phyloP scores from a whole-genome alignment of 2,888 invertebrate species.

The Sphecodes monilicornis region DNA sequence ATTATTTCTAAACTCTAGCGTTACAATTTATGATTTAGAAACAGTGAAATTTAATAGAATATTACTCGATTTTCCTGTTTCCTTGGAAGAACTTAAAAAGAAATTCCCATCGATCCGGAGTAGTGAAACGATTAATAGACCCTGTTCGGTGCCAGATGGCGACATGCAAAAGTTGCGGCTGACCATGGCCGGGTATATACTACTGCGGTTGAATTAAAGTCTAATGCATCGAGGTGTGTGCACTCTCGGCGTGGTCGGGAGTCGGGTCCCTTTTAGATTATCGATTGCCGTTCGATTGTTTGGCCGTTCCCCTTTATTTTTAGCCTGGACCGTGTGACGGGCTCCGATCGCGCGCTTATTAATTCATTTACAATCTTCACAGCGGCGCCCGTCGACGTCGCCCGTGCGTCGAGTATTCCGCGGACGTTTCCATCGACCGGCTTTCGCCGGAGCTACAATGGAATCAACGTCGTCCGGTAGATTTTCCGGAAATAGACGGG shows the following conservation, averaged over 20 bases:
- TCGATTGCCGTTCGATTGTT: constrained; percentile 81
- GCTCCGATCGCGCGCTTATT: constrained; percentile 50
- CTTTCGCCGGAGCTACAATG: not conserved
- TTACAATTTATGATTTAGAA: not conserved
- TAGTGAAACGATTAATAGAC: not conserved
- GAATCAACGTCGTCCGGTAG: not conserved
- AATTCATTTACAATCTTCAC: constrained; percentile 66
- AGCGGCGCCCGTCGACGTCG: not conserved
- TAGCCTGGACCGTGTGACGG: constrained; percentile 73
- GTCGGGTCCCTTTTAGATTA: constrained; percentile 66
- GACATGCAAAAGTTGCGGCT: constrained; percentile 49
- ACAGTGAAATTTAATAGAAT: not conserved
- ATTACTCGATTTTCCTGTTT: not conserved
- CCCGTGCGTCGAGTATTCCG: not conserved
- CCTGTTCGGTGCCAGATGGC: constrained; percentile 58
- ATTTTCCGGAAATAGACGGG: not conserved
- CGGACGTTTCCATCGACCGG: not conserved
- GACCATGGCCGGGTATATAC: constrained; percentile 55
- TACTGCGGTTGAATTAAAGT: constrained; percentile 72
- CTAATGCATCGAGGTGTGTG: constrained; percentile 66
- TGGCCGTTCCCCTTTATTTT: constrained; percentile 78
- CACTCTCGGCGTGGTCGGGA: constrained; percentile 36
- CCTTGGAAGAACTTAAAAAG: too few relatives aligned
- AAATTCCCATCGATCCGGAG: not conserved
- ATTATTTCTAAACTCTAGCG: not conserved